These are phyloP conservation scores for Dynastes maya DNA, from an alignment of 2,888 invertebrate genomes.

Conservation along the genomic window DNA sequence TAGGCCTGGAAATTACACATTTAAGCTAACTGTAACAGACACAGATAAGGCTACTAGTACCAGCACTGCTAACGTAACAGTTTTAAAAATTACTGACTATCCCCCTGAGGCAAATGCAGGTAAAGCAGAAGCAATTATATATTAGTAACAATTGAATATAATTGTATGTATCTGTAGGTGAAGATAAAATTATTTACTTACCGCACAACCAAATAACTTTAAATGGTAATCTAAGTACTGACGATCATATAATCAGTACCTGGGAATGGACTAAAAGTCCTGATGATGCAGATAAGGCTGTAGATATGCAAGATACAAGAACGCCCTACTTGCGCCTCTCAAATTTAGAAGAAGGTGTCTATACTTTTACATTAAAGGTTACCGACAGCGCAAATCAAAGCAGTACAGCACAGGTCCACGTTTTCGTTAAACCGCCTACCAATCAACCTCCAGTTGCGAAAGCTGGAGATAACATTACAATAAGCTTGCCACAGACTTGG, in stretches of 20 bases:
- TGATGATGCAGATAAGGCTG: conserved; percentile 90
- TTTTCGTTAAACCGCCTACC: conserved; percentile 93
- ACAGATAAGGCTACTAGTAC: conserved; percentile 90
- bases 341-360: conserved; percentile 94
- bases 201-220: conserved; percentile 84
- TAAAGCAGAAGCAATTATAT: conserved; percentile 57
- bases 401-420: conserved; percentile 85
- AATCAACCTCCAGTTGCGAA: conserved; percentile 86
- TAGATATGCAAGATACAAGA: conserved; percentile 96
- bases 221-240: conserved; percentile 92
- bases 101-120: conserved; percentile 96
- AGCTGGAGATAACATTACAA: conserved; percentile 78
- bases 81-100: conserved; percentile 93
- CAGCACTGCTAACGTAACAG: conserved; percentile 90
- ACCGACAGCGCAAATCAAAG: conserved; percentile 93
- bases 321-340: conserved; percentile 90
- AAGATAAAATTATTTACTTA: conserved; percentile 90
- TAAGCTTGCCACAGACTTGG: conserved; percentile 89
- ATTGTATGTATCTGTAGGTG: conserved; percentile 72
- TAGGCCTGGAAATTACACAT: conserved; percentile 91
- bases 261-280: conserved; percentile 98
- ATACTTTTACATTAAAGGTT: conserved; percentile 93
- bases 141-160: not conserved
- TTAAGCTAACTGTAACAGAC: conserved; percentile 92
- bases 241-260: conserved; percentile 92